Evolutionary conservation across 2,888 invertebrate genomes (phyloP).

Genomic region (Watsonalla binaria): DNA sequence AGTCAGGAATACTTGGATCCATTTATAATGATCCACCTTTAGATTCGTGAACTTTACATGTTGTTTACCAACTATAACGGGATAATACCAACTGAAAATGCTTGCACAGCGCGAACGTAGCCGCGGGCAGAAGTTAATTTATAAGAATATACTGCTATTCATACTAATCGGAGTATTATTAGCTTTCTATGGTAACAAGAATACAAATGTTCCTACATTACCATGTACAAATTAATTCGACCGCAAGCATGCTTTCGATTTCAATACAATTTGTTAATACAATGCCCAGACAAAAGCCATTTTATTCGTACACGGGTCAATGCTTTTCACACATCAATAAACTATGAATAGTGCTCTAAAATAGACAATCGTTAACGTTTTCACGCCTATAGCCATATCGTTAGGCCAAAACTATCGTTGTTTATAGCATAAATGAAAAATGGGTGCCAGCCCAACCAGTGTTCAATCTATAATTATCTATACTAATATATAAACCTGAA

Average conservation of each 20-base stretch:
- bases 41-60: too few relatives aligned
- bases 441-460: not conserved
- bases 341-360: constrained; percentile 13
- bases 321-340: constrained; percentile 20
- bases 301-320: constrained; percentile 13
- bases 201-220: not conserved
- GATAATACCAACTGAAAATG: too few relatives aligned
- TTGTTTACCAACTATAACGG: too few relatives aligned
- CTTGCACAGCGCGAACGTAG: too few relatives aligned
- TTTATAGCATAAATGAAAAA: constrained; percentile 16
- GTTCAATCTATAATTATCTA: too few relatives aligned
- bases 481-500: too few relatives aligned
- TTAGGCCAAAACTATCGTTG: constrained; percentile 20
- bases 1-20: too few relatives aligned
- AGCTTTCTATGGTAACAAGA: not conserved
- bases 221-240: not conserved
- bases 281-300: constrained; percentile 16
- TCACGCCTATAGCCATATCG: constrained; percentile 1
- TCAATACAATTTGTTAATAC: constrained; percentile 3
- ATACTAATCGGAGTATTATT: not conserved
- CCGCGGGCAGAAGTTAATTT: too few relatives aligned
- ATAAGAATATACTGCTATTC: too few relatives aligned
- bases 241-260: not conserved
- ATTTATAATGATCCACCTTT: too few relatives aligned
- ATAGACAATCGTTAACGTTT: constrained; percentile 4